Evolutionary conservation across 2,797 vertebrate genomes (phyloP), one percentile per base, ranked within the genome.

Genomic region (Protonibea diacanthus): DNA sequence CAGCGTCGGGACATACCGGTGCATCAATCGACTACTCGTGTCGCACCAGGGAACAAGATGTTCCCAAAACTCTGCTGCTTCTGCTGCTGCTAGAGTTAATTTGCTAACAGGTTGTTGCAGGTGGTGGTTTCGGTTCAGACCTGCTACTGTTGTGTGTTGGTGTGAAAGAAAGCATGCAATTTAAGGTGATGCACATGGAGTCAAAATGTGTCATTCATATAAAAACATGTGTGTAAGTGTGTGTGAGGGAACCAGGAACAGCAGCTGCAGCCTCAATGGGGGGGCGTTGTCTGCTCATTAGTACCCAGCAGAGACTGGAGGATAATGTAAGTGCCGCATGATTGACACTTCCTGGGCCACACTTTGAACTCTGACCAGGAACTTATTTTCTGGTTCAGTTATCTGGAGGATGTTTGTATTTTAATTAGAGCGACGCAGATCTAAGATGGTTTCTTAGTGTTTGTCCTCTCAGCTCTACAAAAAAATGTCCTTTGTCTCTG

Each of bases 271-370:
- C 52, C 71, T 82, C 71, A 61, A 58, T 12, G 13, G 64, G 61
- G 61, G 63, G 56, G 42, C 12, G 56, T 66, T 56, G 65, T 66
- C 63, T 74, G 59, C 78, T 92, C 83, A 89, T 91, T 90, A 92
- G 76, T 68, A 57, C 58, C 61, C 74, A 79, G 76, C 77, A 70
- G 77, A 89, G 83, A 83, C 68, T 5, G 13, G 62, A 82, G 69
- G 68, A 76, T 56, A 79, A 81, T 62, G 59, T 44, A 33, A 64
- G n/a, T 8, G 3, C 44, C 38, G 49, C 33, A 21, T 74, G 86
- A 88, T 53, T 78, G 84, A 83, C 86, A 69, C 56, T n/a, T 78
- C 45, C 64, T 27, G 38, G 13, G 69, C 59, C 23, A 47, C 49
- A 57, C 21, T 67, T 64, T 74, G 57, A 79, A 23, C 68, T 63